These are phyloP conservation scores for Phrynocephalus vlangalii DNA, from an alignment of 2,797 vertebrate genomes.

Conservation along the genomic window DNA sequence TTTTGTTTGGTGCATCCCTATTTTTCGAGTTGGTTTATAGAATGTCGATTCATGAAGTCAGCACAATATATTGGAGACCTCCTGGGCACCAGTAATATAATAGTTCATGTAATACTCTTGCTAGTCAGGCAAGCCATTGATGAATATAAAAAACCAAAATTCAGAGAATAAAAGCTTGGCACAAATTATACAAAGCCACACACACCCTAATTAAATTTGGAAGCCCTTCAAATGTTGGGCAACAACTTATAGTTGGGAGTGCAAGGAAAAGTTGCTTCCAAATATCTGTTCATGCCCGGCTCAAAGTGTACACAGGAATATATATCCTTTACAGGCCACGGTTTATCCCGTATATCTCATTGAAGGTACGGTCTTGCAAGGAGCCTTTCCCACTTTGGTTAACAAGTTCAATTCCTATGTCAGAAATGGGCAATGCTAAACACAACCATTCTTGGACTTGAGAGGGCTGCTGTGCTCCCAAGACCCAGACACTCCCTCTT, in stretches of 20 bases:
- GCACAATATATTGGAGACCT: no score
- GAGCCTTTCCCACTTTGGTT: rapidly evolving
- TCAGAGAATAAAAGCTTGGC: background rate
- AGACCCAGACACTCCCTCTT: no score
- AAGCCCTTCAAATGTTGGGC: background rate
- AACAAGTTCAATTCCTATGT: background rate
- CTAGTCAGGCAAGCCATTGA: background rate
- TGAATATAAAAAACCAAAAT: background rate
- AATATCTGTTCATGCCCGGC: background rate
- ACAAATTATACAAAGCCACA: background rate
- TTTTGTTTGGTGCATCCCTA: no score
- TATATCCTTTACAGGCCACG: background rate
- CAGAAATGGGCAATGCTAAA: no score
- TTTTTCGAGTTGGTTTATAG: no score
- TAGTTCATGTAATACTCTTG: background rate
- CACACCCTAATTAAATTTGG: background rate
- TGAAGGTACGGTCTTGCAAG: background rate
- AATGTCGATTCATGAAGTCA: no score
- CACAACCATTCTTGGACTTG: no score
- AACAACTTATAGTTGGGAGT: background rate
- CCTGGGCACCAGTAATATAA: no score
- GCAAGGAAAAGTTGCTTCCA: background rate
- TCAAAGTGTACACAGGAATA: background rate
- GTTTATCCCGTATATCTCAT: conserved; percentile 21
- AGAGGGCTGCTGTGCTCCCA: no score